These are phyloP conservation scores for Caloenas nicobarica DNA, from an alignment of 2,113 vertebrate species.

Conservation along the genomic window DNA sequence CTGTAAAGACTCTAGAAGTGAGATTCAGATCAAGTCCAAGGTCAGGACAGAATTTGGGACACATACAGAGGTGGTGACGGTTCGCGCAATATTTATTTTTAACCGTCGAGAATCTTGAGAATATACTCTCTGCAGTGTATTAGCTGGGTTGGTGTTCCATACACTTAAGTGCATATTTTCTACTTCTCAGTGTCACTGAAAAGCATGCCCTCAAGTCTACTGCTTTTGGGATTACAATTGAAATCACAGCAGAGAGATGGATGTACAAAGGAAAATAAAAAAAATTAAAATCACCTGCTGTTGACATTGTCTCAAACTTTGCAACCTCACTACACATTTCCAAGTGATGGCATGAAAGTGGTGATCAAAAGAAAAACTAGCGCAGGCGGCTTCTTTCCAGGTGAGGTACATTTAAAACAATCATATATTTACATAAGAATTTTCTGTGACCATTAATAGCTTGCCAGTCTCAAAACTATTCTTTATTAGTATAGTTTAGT, in stretches of 20 bases:
- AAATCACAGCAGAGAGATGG: background rate
- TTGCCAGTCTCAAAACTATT: background rate
- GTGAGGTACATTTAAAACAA: background rate
- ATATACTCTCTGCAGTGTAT: background rate
- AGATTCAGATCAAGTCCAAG: background rate
- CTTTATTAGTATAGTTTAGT: background rate
- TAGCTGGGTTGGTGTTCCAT: background rate
- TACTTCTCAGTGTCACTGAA: background rate
- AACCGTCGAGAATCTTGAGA: background rate
- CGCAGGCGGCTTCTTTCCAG: background rate
- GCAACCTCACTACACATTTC: background rate
- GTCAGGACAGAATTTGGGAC: background rate
- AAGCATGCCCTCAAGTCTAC: background rate
- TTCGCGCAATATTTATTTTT: background rate
- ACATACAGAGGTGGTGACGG: background rate
- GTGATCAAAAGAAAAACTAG: background rate
- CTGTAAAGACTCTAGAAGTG: background rate
- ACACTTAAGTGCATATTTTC: background rate
- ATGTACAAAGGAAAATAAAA: background rate
- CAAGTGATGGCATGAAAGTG: background rate
- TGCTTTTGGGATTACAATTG: background rate
- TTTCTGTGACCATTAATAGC: background rate
- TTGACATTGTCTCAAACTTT: background rate
- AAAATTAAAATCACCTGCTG: background rate
- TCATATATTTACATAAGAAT: background rate